Base-by-base conservation (phyloP, 1,140 invertebrate species). In the Microplitis demolitor region DNA sequence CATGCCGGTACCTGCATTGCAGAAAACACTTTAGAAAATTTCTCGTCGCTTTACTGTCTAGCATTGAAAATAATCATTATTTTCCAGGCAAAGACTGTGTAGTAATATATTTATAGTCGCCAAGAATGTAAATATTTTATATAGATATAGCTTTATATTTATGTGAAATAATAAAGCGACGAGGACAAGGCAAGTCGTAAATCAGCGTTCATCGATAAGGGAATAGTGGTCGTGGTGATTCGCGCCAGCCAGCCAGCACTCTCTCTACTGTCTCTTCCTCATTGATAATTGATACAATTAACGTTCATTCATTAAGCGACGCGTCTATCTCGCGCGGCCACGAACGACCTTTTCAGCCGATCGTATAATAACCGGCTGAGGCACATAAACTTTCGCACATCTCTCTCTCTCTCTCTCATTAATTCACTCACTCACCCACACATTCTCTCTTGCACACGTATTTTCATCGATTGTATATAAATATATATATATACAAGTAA, bases 231-330 rank as follows among this genome's bases (percentile, higher is more conserved):
- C 53, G 53, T 70, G 53, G 71, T 71, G 76, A 67, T 69, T 66
- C 77, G 74, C 73, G 73, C 71, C 14, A 58, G 24, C 39, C 39
- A 45, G 39, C 39, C 14, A 24, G 16, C 51, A 61, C 69, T 64
- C 72, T 64, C 72, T 51, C 69, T 50, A 70, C 75, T 73, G 76
- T 80, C 73, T 74, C 74, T 76, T 76, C 77, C 79, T 82, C 78
- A 79, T 82, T 83, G 80, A 83, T 82, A 81, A 83, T 81, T 82
- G 79, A 83, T 82, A 80, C 79, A 83, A 81, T 83, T 83, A 82
- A 82, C 77, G 75, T 72, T 66, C 78, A 81, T 81, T 83, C 77
- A 82, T 83, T 83, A 82, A 81, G 68, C 56, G 54, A 73, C 71
- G 60, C 71, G 56, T 66, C 70, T 60, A 66, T 72, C 39, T 45